These are phyloP conservation scores for Taenioides sp. DNA, from an alignment of 2,797 vertebrate genomes.

Conservation along the genomic window DNA sequence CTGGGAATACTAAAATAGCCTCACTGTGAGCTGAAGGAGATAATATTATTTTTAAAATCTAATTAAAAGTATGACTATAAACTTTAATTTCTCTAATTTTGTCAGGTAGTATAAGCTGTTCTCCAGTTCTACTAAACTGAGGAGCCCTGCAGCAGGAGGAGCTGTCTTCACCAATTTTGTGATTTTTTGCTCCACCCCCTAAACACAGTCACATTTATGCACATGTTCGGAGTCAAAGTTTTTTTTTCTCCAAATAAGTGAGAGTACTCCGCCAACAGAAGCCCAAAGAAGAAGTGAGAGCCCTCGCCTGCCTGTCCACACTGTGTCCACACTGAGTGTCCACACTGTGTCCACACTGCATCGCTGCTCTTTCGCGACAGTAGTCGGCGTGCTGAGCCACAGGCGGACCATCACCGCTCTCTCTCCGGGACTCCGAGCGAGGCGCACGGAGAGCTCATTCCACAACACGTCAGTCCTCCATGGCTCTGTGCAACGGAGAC, in stretches of 20 bases:
- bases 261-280: background rate
- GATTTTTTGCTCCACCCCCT: conserved; percentile 65
- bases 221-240: conserved; percentile 39
- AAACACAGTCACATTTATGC: conserved; percentile 48
- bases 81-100: background rate
- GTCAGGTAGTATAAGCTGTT: background rate
- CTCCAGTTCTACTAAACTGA: background rate
- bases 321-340: conserved; percentile 8
- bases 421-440: conserved; percentile 51
- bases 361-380: conserved; percentile 47
- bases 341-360: conserved; percentile 5
- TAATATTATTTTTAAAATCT: too few relatives aligned
- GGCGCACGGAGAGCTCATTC: conserved; percentile 55
- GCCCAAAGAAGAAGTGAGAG: background rate
- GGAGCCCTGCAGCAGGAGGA: conserved; percentile 25
- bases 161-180: conserved; percentile 9
- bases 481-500: conserved; percentile 98
- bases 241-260: conserved; percentile 21
- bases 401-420: conserved; percentile 34
- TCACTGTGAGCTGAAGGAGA: background rate
- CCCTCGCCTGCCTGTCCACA: conserved; percentile 16
- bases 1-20: background rate
- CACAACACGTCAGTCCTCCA: conserved; percentile 75
- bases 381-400: conserved; percentile 63
- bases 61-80: background rate